Base-by-base conservation (phyloP, 2,113 vertebrate species). In the Ptilonorhynchus violaceus region DNA sequence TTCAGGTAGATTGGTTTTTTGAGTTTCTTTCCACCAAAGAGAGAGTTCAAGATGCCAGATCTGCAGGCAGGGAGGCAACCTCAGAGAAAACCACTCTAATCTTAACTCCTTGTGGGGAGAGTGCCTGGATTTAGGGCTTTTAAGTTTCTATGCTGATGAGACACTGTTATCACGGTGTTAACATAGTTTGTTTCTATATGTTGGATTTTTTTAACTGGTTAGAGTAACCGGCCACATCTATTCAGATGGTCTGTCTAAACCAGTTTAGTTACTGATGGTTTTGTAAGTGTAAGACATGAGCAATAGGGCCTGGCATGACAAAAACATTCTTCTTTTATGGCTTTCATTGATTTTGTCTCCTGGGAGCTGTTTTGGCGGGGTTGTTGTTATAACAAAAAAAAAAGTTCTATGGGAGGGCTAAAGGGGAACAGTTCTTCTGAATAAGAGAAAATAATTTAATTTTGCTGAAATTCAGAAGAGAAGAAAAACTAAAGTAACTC, bases 321-420 rank as follows among this genome's bases (percentile, higher is more conserved):
- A 88, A 95, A 94, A 7, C 70, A 62, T 64, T 76, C 72, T 33
- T 84, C 53, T 91, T 95, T 93, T 92, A 74, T 64, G 60, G 75
- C 72, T 67, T 83, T 63, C 79, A 96, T 89, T 80, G 72, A 72
- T 94, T 90, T 76, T 62, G 39, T 84, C 93, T 90, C 47, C 1
- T 27, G 83, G 83, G 92, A 83, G 78, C 79, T 95, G 28, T 94
- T 95, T 74, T 46, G 31, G 6, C 44, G 11, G 7, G 47, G 70
- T 42, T 79, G 72, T 63, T 68, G 22, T 85, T 89, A 84, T 31
- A 41, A 81, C 16, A 30, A 85, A 95, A 88, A 76, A 52, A 68
- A 84, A 78, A 67, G 25, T 87, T 94, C 52, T 41, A 9, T 25
- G 20, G 21, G 28, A 84, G 33, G 19, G 14, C 25, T 81, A 41